Percentiles rank a stretch among this genome's conserved stretches.
These are phyloP conservation scores for Lethrus apterus DNA, from an alignment of 1,140 invertebrate genomes.

Conservation along the genomic window DNA sequence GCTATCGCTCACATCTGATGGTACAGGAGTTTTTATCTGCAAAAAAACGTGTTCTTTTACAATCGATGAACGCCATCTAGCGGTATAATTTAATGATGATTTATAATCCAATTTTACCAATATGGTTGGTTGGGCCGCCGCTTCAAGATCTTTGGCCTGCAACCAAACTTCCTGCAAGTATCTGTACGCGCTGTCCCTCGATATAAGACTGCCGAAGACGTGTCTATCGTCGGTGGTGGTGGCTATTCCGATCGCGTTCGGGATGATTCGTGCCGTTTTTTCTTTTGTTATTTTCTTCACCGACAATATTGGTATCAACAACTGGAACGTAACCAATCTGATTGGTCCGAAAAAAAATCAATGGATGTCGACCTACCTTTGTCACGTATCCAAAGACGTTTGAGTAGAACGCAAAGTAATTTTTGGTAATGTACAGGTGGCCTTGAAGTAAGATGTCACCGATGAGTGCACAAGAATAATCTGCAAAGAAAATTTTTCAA, in stretches of 20 bases:
- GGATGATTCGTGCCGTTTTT: conserved; percentile 82
- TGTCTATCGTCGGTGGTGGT: conserved; percentile 76
- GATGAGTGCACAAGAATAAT: conserved; percentile 87
- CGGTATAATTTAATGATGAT: not conserved
- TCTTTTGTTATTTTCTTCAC: conserved; percentile 83
- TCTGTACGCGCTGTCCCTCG: conserved; percentile 77
- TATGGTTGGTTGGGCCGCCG: conserved; percentile 28
- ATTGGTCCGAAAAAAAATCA: not conserved
- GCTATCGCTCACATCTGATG: conserved; percentile 26
- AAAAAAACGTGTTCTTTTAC: no score
- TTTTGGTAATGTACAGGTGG: conserved; percentile 85
- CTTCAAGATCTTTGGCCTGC: conserved; percentile 27
- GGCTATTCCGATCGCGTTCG: conserved; percentile 82
- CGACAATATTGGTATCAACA: conserved; percentile 72
- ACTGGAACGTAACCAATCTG: conserved; percentile 42
- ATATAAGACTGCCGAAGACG: conserved; percentile 83
- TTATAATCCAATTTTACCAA: conserved; percentile 24
- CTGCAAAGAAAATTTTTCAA: conserved; percentile 55
- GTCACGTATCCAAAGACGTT: conserved; percentile 91
- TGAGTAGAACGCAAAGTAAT: conserved; percentile 92
- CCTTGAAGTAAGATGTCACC: conserved; percentile 89
- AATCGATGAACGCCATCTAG: no score
- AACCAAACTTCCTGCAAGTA: conserved; percentile 54
- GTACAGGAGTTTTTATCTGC: no score
- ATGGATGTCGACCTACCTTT: conserved; percentile 54